phyloP scores from a whole-genome alignment of 2,113 vertebrate species.

The Oryzias woworae region DNA sequence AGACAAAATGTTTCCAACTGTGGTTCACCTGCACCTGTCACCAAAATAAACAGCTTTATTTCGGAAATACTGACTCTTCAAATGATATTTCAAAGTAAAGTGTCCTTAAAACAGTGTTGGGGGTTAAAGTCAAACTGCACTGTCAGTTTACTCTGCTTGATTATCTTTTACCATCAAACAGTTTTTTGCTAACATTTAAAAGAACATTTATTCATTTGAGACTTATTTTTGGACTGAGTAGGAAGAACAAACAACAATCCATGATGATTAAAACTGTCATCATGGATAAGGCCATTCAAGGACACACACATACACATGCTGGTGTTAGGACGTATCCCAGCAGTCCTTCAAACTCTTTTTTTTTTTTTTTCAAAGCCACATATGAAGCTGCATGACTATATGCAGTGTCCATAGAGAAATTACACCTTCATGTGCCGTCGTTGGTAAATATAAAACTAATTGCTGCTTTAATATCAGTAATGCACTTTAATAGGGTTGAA shows the following conservation, averaged over 20 bases:
- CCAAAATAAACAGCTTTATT: not conserved
- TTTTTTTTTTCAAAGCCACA: conserved; percentile 7
- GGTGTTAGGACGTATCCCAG: too few species aligned
- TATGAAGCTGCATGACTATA: conserved; percentile 14
- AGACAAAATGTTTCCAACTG: not conserved
- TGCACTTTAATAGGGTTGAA: conserved; percentile 58
- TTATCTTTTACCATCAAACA: conserved; percentile 24
- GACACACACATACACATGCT: too few species aligned
- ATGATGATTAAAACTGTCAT: too few species aligned
- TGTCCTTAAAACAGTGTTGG: not conserved
- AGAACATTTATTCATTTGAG: too few species aligned
- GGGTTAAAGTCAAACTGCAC: too few species aligned
- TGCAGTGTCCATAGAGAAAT: conserved; percentile 47
- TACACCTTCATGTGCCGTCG: conserved; percentile 42
- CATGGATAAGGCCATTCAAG: too few species aligned
- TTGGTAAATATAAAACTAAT: conserved; percentile 47
- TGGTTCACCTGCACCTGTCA: not conserved
- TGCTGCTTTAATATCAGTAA: conserved; percentile 53
- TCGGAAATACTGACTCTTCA: not conserved
- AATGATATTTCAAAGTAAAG: not conserved
- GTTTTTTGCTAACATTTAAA: conserved; percentile 1
- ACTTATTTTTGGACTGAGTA: too few species aligned
- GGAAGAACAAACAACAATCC: too few species aligned
- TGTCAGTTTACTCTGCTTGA: too few species aligned
- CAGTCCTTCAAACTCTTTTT: not conserved